Base-by-base conservation (phyloP, 1,140 invertebrate genomes). In the Anagrus nilaparvatae region DNA sequence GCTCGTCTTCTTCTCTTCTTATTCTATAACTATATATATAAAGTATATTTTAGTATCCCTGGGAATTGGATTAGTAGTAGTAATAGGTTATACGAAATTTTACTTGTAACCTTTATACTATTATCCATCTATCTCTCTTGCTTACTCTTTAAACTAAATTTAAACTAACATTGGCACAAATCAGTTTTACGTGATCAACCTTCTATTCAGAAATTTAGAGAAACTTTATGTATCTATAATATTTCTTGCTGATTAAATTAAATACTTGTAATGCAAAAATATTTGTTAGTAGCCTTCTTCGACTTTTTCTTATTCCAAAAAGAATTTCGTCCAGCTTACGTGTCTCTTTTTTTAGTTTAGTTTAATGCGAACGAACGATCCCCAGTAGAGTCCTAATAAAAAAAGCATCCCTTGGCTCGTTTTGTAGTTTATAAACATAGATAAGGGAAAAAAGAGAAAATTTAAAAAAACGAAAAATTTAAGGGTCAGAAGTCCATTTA, bases 111-210 rank as follows among this genome's bases (percentile, higher is more conserved):
- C n/a, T n/a, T n/a, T n/a, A n/a, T n/a, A 65, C 63, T 65, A 64
- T 65, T n/a, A n/a, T n/a, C n/a, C n/a, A n/a, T n/a, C n/a, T n/a
- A n/a, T n/a, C n/a, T n/a, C n/a, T n/a, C n/a, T n/a, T n/a, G n/a
- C n/a, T n/a, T n/a, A n/a, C n/a, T n/a, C n/a, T n/a, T n/a, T n/a
- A n/a, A n/a, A 67, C 66, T 69, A 65, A 67, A 67, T 67, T 69
- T 67, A 60, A 67, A 67, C 63, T 63, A 63, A 65, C 61, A 65
- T 65, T 63, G 60, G 54, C 51, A 63, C 63, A 69, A 69, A 67
- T 67, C 66, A 67, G 60, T 69, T 67, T 65, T 65, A 67, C 65
- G 59, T 67, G 63, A 67, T 69, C 66, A 69, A n/a, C n/a, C n/a
- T n/a, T 63, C 66, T 69, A 69, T 67, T 69, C 65, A 69, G 55